Evolutionary conservation across 2,888 invertebrate species (phyloP).

Genomic region (Tetragnatha montana): DNA sequence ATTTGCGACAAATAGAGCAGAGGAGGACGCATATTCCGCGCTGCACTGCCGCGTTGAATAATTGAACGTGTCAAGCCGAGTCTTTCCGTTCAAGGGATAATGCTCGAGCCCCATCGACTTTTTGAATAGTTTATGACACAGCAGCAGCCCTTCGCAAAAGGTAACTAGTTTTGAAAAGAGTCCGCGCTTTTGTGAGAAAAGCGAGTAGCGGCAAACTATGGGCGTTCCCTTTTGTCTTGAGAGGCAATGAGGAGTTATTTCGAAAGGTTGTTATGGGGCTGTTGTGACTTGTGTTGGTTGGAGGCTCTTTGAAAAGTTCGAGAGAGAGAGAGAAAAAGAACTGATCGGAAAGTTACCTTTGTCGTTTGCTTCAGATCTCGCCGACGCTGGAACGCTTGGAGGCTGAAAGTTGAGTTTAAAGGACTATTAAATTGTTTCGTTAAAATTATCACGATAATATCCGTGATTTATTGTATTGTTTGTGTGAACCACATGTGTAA

Average conservation of each 20-base stretch:
- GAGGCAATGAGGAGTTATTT: neutral
- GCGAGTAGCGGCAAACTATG: neutral
- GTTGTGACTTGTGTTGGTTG: neutral
- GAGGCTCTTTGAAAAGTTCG: neutral
- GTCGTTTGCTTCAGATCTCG: neutral
- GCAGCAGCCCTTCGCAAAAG: neutral
- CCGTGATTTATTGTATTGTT: too few relatives aligned
- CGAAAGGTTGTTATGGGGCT: neutral
- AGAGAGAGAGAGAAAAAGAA: neutral
- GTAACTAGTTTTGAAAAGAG: conserved; percentile 25
- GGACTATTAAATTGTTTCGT: neutral
- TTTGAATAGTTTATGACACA: conserved; percentile 36
- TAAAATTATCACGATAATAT: neutral
- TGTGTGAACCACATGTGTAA: too few relatives aligned
- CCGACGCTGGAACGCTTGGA: neutral
- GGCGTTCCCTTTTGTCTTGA: neutral
- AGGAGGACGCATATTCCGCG: neutral
- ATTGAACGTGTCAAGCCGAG: conserved; percentile 25
- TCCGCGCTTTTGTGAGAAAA: neutral
- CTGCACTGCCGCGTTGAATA: conserved; percentile 26
- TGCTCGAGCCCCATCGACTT: conserved; percentile 20
- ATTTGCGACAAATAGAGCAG: conserved; percentile 5
- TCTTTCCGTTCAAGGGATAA: conserved; percentile 24
- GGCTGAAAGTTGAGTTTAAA: too few relatives aligned
- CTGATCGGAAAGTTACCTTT: neutral